Base-by-base conservation (phyloP, 2,888 invertebrate species). In the Selenia dentaria region DNA sequence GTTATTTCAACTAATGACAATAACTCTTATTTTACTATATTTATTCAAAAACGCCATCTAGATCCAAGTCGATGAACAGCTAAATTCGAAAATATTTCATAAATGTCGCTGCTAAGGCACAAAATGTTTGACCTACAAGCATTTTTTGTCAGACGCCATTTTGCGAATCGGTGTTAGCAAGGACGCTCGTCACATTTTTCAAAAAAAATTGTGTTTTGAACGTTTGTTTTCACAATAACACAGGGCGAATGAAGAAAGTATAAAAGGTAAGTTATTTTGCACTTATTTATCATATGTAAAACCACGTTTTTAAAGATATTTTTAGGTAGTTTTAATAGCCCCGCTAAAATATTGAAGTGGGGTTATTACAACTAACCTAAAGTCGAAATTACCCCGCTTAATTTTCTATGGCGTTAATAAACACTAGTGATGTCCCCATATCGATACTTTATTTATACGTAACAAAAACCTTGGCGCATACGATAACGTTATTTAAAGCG, bases 171-270 rank as follows among this genome's bases (percentile, higher is more conserved):
- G 31, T 31, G 31, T 31, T 16, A 31, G 31, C 18, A 31, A 4
- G 5, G 31, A 31, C 31, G 31, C 31, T 31, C 31, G 31, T 31
- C 31, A 29, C 28, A 29, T 29, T 29, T 29, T 29, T 29, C 28
- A 29, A 13, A 5, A 18, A 31, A 31, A 31, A 5, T 31, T 16
- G 29, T 29, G 29, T 29, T 29, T 29, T 13, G 31, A 31, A 31
- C 31, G 31, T 31, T 31, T 31, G 18, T 31, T 31, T 31, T 31
- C 18, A 31, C 31, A 31, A 31, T 31, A 31, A 31, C 31, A 31
- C 31, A 18, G 2, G 31, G 10, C 18, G 31, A 31, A 10, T 31
- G 31, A 31, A 31, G 31, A 31, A 31, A 31, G 5, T 31, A 18
- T 31, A 31, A 31, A 18, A 1, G 4, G 31, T 31, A 9, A 16